phyloP scores from a whole-genome alignment of 2,797 vertebrate genomes.

The Poliocrania exsul region DNA sequence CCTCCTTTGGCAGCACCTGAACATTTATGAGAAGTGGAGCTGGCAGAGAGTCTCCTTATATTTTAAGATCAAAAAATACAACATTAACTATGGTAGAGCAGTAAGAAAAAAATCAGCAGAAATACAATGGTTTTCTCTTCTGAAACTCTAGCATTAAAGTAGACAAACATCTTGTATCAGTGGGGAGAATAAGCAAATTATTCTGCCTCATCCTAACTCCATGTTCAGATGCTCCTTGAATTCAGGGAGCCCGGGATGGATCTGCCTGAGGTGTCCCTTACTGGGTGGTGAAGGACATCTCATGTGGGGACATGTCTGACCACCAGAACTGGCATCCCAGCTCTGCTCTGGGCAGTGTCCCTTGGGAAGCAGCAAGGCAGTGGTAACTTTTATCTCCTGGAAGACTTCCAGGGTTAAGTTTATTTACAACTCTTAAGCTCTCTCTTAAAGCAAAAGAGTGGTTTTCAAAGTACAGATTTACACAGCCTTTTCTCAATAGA shows the following conservation, averaged over 20 bases:
- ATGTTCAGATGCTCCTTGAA: neutral
- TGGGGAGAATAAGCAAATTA: neutral
- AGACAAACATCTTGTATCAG: neutral
- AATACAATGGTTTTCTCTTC: neutral
- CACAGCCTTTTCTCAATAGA: neutral
- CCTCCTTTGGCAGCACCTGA: constrained; percentile 24
- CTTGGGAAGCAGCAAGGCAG: neutral
- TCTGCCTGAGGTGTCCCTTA: neutral
- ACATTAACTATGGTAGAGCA: neutral
- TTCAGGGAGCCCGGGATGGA: neutral
- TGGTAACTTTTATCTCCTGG: neutral
- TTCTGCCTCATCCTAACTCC: neutral
- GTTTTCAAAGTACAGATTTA: neutral
- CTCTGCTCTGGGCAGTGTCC: neutral
- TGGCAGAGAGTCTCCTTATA: neutral
- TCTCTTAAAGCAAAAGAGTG: neutral
- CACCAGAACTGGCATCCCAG: neutral
- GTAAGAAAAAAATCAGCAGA: neutral
- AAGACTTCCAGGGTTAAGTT: neutral
- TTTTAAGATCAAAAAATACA: constrained; percentile 9
- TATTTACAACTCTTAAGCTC: neutral
- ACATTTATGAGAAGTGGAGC: neutral
- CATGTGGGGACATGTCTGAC: neutral
- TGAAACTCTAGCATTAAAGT: neutral
- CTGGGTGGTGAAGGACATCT: neutral